Base-by-base conservation (phyloP, 2,113 vertebrate genomes). In the Megaceryle torquata region DNA sequence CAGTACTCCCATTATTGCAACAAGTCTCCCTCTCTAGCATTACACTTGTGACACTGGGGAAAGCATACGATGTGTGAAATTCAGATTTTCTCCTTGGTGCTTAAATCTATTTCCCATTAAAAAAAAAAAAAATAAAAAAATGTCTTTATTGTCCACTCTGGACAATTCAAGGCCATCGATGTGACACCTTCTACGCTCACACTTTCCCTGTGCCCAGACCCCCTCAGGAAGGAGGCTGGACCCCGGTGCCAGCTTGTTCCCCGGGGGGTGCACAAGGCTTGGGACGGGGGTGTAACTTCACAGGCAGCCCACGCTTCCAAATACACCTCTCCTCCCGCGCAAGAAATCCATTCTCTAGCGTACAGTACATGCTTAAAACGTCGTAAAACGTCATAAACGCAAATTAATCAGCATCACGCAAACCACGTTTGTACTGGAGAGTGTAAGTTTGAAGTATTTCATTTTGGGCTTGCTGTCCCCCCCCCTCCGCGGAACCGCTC, bases 391-490 rank as follows among this genome's bases (percentile, higher is more conserved):
- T 87, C 88, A 88, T 2, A 11, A 50, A 16, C n/a, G 15, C 83
- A 6, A 53, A 37, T 29, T 3, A 28, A 20, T 24, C 17, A 43
- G 26, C 79, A 28, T 26, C 50, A 6, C 9, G 7, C 48, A 22
- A 89, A 15, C 33, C 76, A 2, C n/a, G 28, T n/a, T 2, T 11
- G 7, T 63, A 2, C 48, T 2, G 26, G 19, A 22, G 51, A 35
- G 20, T 8, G 2, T 6, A 5, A 54, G 17, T 26, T 31, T 13
- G 21, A 3, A 22, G 46, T 46, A 9, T 19, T 37, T 0, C 1
- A 4, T 5, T 10, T 12, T 2, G 37, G n/a, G 25, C 21, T 60
- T 63, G 59, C 17, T 46, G 44, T 46, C 13, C 48, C 60, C 11
- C 10, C 13, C 3, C 4, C 21, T n/a, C 39, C 22, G n/a, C n/a